A percentile compares a stretch with the other conserved stretches of the same genome.
Conservation (phyloP, 2,888 invertebrate species). For the Uloborus plumipes region DNA sequence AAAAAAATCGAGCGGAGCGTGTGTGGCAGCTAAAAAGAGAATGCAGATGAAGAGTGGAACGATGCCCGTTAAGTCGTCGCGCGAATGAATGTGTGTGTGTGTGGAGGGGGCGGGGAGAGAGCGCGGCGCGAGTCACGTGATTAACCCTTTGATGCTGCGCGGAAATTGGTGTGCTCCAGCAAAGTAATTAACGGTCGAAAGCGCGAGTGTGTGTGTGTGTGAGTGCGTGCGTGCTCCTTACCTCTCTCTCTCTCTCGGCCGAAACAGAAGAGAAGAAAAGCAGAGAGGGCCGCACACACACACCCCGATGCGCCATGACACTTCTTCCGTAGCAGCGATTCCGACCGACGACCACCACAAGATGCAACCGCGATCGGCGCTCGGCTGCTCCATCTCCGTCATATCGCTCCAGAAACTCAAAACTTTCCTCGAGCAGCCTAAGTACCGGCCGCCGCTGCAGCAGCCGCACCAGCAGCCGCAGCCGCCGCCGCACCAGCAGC, state of each 20-base stretch:
- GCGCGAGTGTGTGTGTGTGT: slow-evolving; percentile 50
- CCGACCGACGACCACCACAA: slow-evolving; percentile 23
- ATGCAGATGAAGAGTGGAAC: slow-evolving; percentile 47
- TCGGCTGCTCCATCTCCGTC: slow-evolving; percentile 64
- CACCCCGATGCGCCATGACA: slow-evolving; percentile 60
- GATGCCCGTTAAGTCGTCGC: slow-evolving; percentile 47
- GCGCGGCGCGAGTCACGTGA: slow-evolving; percentile 42
- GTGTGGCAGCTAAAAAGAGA: slow-evolving; percentile 27
- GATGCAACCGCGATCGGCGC: slow-evolving; percentile 62
- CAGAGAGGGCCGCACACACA: slow-evolving; percentile 14
- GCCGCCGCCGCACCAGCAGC: slow-evolving; percentile 37
- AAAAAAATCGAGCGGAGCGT: slow-evolving; percentile 5
- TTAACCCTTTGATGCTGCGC: slow-evolving; percentile 65
- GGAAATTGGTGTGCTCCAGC: slow-evolving; percentile 65
- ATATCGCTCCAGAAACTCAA: slow-evolving; percentile 67
- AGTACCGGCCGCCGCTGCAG: slow-evolving; percentile 63
- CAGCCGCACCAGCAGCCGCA: slow-evolving; percentile 51
- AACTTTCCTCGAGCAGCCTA: slow-evolving; percentile 67
- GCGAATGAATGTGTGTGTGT: slow-evolving; percentile 20
- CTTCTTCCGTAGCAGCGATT: slow-evolving; percentile 26
- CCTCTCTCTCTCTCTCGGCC: slow-evolving; percentile 27
- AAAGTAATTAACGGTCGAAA: slow-evolving; percentile 64
- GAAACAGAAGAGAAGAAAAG: slow-evolving; percentile 23
- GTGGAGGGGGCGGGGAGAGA: slow-evolving; percentile 17
- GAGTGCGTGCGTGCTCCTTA: slow-evolving; percentile 37